Percentiles rank a stretch among this genome's conserved stretches.
Evolutionary conservation across 2,888 invertebrate species (phyloP).

Genomic region (Orthonychiurus folsomi): DNA sequence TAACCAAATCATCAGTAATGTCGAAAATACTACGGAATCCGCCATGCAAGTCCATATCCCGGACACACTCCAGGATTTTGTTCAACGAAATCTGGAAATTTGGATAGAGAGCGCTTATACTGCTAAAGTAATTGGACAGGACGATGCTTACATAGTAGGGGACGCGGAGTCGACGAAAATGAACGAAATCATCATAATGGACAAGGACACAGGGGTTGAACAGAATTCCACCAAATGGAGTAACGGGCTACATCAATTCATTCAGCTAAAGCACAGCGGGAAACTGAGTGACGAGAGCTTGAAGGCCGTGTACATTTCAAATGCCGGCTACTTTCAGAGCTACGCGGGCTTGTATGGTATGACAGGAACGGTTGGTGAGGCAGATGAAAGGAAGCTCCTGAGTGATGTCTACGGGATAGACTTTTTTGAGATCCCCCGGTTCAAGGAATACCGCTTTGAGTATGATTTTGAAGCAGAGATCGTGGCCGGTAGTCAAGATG

Average conservation of each 20-base stretch:
- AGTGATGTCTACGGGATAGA: slow-evolving; percentile 41
- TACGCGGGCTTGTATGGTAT: slow-evolving; percentile 43
- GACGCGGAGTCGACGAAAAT: too few relatives aligned
- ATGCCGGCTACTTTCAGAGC: slow-evolving; percentile 42
- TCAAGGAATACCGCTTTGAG: too few relatives aligned
- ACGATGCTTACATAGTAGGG: neutral
- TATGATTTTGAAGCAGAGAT: too few relatives aligned
- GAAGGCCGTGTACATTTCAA: slow-evolving; percentile 45
- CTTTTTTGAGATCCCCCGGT: slow-evolving; percentile 42
- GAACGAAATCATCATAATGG: slow-evolving; percentile 17
- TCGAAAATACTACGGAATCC: neutral
- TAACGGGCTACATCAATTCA: slow-evolving; percentile 45
- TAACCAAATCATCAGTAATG: too few relatives aligned
- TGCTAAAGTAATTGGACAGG: slow-evolving; percentile 2
- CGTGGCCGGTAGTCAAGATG: too few relatives aligned
- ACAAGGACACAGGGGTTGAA: slow-evolving; percentile 43
- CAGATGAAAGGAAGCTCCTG: slow-evolving; percentile 42
- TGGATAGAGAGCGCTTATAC: slow-evolving; percentile 40
- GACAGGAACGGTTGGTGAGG: slow-evolving; percentile 44
- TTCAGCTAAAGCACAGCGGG: slow-evolving; percentile 45
- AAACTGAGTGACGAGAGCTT: slow-evolving; percentile 42
- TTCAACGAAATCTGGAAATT: slow-evolving; percentile 36
- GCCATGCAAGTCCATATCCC: slow-evolving; percentile 24
- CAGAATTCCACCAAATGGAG: slow-evolving; percentile 43
- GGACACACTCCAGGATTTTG: slow-evolving; percentile 33